These are phyloP conservation scores for Mythimna vitellina DNA, from an alignment of 2,888 invertebrate genomes.

Conservation along the genomic window DNA sequence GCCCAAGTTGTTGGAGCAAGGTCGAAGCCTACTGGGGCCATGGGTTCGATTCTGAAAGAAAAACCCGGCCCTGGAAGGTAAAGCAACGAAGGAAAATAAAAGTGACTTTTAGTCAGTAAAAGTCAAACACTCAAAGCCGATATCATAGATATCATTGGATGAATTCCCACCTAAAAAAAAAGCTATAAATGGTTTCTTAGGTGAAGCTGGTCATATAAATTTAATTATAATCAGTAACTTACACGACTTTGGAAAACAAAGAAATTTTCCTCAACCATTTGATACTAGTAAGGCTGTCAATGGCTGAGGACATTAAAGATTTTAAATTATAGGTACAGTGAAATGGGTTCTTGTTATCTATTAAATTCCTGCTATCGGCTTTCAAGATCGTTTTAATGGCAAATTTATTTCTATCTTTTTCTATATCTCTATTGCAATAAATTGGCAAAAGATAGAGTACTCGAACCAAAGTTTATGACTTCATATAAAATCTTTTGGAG, in stretches of 20 bases:
- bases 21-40: too few species aligned
- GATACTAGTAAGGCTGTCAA: not conserved
- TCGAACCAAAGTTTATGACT: slow-evolving; percentile 27
- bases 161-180: too few species aligned
- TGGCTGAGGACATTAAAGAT: not conserved
- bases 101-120: too few species aligned
- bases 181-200: too few species aligned
- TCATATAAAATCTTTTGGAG: slow-evolving; percentile 37
- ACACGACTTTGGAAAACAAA: not conserved
- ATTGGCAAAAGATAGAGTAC: slow-evolving; percentile 29
- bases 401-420: not conserved
- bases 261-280: not conserved
- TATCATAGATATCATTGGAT: too few species aligned
- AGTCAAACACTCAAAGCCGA: too few species aligned
- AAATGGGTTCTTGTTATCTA: not conserved
- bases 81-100: too few species aligned
- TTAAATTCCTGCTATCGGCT: not conserved
- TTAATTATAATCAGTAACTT: too few species aligned
- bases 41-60: too few species aligned
- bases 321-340: not conserved
- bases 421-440: not conserved
- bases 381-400: not conserved
- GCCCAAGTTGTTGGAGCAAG: too few species aligned
- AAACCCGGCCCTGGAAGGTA: too few species aligned
- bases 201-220: too few species aligned